Base-by-base conservation (phyloP, 2,797 vertebrate genomes). In the Pygocentrus nattereri region DNA sequence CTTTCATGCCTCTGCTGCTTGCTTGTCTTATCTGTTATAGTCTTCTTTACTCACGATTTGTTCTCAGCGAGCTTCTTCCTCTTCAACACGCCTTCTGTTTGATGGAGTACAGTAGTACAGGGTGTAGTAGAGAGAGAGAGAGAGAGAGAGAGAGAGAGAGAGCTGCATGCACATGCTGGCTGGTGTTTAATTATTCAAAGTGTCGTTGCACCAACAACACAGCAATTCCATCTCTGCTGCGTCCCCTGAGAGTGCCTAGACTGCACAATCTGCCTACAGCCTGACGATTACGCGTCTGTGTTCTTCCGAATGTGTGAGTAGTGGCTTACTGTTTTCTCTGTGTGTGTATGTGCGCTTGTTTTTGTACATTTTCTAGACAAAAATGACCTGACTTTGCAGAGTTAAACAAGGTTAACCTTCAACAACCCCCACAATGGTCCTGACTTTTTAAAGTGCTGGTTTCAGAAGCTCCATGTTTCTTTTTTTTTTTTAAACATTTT, bases 151-250 rank as follows among this genome's bases (percentile, higher is more conserved):
- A 65, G 65, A 27, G 54, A 65, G 71, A 44, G 68, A 72, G 86
- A 72, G 73, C 30, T 52, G 12, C n/a, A 72, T 85, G 87, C 91
- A 90, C 83, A 65, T 91, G 91, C 85, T n/a, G 64, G 70, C 86
- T 91, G 85, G 85, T 89, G 86, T 93, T 93, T 91, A 90, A 93
- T 93, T 91, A 93, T 89, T 91, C 77, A 90, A 88, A 84, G 85
- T 90, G 89, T 88, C 65, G 56, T 89, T 80, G 86, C 74, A 84
- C 84, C 86, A 88, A 75, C 84, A 85, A 87, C 89, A 88, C 78
- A 85, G 84, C 86, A 87, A 87, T 89, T 88, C 83, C 87, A 89
- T 90, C 58, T 90, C 86, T 74, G 75, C 64, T 18, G 50, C 61
- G 77, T 58, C 88, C 88, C 85, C 56, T n/a, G 85, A 85, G 88